Evolutionary conservation across 2,797 vertebrate genomes (phyloP).

Genomic region (Denticeps clupeoides): DNA sequence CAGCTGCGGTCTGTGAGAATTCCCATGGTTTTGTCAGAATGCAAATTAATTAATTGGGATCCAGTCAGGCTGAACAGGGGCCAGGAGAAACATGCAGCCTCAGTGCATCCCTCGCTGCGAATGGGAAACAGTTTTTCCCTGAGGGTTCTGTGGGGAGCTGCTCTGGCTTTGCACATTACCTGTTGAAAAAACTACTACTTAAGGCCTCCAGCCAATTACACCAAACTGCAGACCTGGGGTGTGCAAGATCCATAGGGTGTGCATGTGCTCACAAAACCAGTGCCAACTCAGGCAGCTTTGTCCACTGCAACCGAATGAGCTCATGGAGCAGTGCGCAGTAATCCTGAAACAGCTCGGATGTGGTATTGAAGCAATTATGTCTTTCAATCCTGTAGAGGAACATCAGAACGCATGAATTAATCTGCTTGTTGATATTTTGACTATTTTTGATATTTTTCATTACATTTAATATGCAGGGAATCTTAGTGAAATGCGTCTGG

Average conservation of each 20-base stretch:
- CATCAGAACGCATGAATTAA: slow-evolving; percentile 11
- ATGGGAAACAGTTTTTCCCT: background rate
- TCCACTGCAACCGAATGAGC: slow-evolving; percentile 5
- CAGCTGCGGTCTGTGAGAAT: background rate
- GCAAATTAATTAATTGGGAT: slow-evolving; percentile 12
- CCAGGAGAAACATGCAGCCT: slow-evolving; percentile 11
- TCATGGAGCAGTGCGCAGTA: background rate
- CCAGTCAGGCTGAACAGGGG: slow-evolving; percentile 10
- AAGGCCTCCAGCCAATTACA: slow-evolving; percentile 13
- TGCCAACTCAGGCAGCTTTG: slow-evolving; percentile 13
- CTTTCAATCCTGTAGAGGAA: slow-evolving; percentile 20
- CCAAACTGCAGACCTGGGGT: slow-evolving; percentile 3
- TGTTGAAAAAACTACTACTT: slow-evolving; percentile 10
- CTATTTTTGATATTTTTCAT: too few species aligned
- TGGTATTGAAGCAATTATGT: slow-evolving; percentile 27
- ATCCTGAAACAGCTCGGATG: slow-evolving; percentile 5
- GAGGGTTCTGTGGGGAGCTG: background rate
- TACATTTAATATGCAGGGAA: too few species aligned
- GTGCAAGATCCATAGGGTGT: slow-evolving; percentile 16
- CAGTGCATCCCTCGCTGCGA: slow-evolving; percentile 4
- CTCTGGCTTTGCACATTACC: slow-evolving; percentile 14
- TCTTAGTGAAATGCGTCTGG: too few species aligned
- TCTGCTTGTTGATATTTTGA: slow-evolving; percentile 17
- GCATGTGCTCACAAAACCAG: slow-evolving; percentile 20
- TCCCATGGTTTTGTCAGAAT: slow-evolving; percentile 6